phyloP scores from a whole-genome alignment of 2,797 vertebrate species.

The Echeneis naucrates region DNA sequence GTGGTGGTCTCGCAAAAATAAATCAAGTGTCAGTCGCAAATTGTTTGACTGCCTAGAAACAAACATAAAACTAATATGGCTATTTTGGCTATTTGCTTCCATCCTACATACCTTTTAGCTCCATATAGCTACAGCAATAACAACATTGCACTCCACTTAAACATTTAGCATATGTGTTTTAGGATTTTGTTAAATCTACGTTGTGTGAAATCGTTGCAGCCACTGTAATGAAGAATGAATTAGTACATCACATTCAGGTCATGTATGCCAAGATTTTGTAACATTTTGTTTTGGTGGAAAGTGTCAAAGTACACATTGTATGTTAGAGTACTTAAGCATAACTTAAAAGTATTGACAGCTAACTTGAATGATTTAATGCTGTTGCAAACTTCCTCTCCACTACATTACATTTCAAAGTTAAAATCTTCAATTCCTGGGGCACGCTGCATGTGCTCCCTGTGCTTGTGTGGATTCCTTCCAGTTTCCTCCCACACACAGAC shows the following conservation, averaged over 20 bases:
- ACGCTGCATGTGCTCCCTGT: too few relatives aligned
- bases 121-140: neutral
- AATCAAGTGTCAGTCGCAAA: neutral
- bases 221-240: too few relatives aligned
- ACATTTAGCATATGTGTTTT: constrained; percentile 18
- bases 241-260: too few relatives aligned
- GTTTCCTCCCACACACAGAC: too few relatives aligned
- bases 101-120: constrained; percentile 1
- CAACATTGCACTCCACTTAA: too few relatives aligned
- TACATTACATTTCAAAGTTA: neutral
- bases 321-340: too few relatives aligned
- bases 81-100: neutral
- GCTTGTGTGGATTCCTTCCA: too few relatives aligned
- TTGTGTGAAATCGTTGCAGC: too few relatives aligned
- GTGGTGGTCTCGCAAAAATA: neutral
- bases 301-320: too few relatives aligned
- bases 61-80: neutral
- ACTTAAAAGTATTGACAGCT: neutral
- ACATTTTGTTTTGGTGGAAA: too few relatives aligned
- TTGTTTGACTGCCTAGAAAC: neutral
- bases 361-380: neutral
- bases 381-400: neutral
- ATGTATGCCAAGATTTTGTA: too few relatives aligned
- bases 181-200: neutral
- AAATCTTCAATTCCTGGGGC: too few relatives aligned